Evolutionary conservation across 2,797 vertebrate genomes (phyloP).

Genomic region (Micromesistius poutassou): DNA sequence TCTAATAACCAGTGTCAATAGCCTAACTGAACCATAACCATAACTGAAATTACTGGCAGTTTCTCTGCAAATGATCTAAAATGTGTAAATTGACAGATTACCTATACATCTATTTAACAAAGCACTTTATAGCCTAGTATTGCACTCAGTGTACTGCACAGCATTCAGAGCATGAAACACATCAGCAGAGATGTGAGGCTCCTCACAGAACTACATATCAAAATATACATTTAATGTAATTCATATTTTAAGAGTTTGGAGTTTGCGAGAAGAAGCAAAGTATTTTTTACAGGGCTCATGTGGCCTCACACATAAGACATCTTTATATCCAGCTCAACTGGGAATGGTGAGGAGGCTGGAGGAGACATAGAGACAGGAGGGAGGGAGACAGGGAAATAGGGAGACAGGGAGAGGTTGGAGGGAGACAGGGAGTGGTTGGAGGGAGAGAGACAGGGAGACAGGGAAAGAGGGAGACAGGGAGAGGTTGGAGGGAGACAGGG

Average conservation of each 20-base stretch:
- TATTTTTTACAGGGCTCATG: background rate
- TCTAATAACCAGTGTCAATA: too few species aligned
- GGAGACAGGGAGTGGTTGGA: background rate
- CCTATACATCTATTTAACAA: too few species aligned
- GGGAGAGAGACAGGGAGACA: too few species aligned
- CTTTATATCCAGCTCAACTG: background rate
- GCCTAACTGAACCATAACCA: too few species aligned
- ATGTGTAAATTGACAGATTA: too few species aligned
- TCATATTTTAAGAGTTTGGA: background rate
- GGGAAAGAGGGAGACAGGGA: too few species aligned
- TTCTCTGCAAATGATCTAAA: too few species aligned
- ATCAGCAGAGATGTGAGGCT: background rate
- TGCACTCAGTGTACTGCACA: background rate
- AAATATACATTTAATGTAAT: background rate
- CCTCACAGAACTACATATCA: background rate
- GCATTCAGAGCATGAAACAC: background rate
- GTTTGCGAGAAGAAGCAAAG: background rate
- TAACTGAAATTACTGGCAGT: too few species aligned
- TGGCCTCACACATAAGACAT: too few species aligned
- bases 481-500: too few species aligned
- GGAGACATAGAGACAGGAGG: background rate
- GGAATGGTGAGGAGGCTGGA: background rate
- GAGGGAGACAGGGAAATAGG: background rate
- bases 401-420: conserved; percentile 22
- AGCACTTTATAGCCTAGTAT: background rate